A percentile compares a stretch with the other conserved stretches of the same genome.
Conservation (phyloP, 2,888 invertebrate species). For the Pseudolycoriella hygida region DNA sequence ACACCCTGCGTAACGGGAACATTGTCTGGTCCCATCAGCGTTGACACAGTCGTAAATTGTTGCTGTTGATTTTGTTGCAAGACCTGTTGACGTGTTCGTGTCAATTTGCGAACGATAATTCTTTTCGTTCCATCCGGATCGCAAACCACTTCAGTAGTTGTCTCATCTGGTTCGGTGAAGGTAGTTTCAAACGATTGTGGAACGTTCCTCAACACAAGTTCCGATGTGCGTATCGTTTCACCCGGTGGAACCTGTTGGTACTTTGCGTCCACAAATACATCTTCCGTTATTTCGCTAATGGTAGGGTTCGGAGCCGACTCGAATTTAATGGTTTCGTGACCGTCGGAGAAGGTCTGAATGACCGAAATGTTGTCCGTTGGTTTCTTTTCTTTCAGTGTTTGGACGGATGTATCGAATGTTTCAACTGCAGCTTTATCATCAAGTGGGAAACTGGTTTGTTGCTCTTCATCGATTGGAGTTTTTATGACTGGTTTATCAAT, state of each 20-base stretch:
- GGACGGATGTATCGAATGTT: conserved; percentile 22
- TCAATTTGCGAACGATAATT: conserved; percentile 57
- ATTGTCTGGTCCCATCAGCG: conserved; percentile 33
- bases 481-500: conserved; percentile 28
- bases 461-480: conserved; percentile 38
- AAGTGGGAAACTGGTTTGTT: conserved; percentile 38
- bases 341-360: conserved; percentile 41
- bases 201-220: conserved; percentile 50
- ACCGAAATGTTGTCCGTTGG: conserved; percentile 48
- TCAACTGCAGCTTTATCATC: conserved; percentile 13
- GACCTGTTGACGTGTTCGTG: conserved; percentile 43
- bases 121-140: conserved; percentile 67
- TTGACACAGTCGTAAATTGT: conserved; percentile 35
- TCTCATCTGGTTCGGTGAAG: conserved; percentile 65
- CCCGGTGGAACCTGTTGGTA: conserved; percentile 39
- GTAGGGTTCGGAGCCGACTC: conserved; percentile 41
- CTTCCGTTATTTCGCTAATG: conserved; percentile 35
- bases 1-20: conserved; percentile 44
- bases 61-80: conserved; percentile 38
- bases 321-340: conserved; percentile 54
- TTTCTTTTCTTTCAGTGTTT: conserved; percentile 26
- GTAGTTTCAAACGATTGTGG: conserved; percentile 67
- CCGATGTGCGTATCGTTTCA: conserved; percentile 37
- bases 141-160: conserved; percentile 60
- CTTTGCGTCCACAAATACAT: conserved; percentile 53